A percentile compares a stretch with the other conserved stretches of the same genome.
phyloP scores from a whole-genome alignment of 2,888 invertebrate species.

The Lasioglossum vierecki region DNA sequence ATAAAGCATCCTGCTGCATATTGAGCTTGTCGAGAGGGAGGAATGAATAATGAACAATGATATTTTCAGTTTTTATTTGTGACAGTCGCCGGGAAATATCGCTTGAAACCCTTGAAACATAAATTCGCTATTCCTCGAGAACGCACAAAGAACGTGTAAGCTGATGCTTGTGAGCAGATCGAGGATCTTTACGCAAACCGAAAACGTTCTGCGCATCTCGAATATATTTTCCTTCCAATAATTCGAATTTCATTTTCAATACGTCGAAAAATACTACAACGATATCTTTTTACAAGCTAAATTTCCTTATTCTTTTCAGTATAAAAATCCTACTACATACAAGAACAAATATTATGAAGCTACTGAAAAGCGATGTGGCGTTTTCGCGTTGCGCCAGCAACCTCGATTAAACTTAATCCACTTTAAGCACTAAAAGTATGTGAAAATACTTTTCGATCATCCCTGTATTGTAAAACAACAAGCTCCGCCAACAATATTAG shows the following conservation, averaged over 20 bases:
- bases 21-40: background rate
- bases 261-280: background rate
- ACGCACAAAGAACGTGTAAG: background rate
- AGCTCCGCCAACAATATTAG: background rate
- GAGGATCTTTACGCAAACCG: too few species aligned
- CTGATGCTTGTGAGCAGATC: background rate
- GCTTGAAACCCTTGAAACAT: background rate
- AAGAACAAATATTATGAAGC: background rate
- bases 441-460: background rate
- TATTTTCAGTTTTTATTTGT: background rate
- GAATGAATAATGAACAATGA: background rate
- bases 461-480: background rate
- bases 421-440: background rate
- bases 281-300: background rate
- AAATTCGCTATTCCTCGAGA: background rate
- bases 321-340: too few species aligned
- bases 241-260: background rate
- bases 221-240: background rate
- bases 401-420: background rate
- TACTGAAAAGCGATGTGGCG: background rate
- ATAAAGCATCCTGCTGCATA: conserved; percentile 3
- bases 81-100: background rate
- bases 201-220: background rate
- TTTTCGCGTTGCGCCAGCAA: background rate
- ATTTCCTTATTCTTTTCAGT: too few species aligned